Evolutionary conservation across 2,888 invertebrate genomes (phyloP), one percentile per base, ranked within the genome.

Genomic region (Sinelater perroti): DNA sequence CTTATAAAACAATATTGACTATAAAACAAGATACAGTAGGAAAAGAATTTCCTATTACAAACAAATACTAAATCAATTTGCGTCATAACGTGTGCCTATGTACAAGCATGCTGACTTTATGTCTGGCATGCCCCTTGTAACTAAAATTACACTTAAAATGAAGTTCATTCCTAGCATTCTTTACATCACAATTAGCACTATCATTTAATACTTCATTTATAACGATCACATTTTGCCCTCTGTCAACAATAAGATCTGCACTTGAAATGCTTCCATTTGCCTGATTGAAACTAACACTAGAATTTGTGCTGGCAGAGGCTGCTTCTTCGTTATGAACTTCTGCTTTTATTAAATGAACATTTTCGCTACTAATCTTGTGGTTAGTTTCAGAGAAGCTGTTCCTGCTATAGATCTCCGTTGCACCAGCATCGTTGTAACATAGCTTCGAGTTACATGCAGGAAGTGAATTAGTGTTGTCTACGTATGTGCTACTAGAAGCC

Each of bases 41-140:
- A n/a, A 21, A 11, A 24, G 5, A 40, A 40, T n/a, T n/a, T n/a
- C n/a, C n/a, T n/a, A n/a, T n/a, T 24, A 24, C 7, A 24, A 24
- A 40, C 14, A 35, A 28, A 36, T 18, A 33, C 31, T 33, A 49
- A 35, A 31, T 26, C 14, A 56, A 13, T 57, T 57, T 61, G 61
- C 65, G 78, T 78, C 78, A 78, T 78, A 78, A 78, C 58, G 78
- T 78, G 69, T 78, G 78, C 67, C 78, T 75, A 67, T 78, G 77
- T 51, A 77, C 73, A 60, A 76, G 70, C 72, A 75, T 72, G 67
- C 71, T 76, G 51, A 74, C 74, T 65, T 74, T 75, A 31, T 63
- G 66, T 59, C 72, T 76, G 40, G 67, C 63, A 70, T 70, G 60
- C 68, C 72, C 67, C 70, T 66, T 69, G 49, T 56, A 65, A 54